These are phyloP conservation scores for Dendronephthya gigantea DNA, from an alignment of 64 coral and sea anemone genomes.

Conservation along the genomic window DNA sequence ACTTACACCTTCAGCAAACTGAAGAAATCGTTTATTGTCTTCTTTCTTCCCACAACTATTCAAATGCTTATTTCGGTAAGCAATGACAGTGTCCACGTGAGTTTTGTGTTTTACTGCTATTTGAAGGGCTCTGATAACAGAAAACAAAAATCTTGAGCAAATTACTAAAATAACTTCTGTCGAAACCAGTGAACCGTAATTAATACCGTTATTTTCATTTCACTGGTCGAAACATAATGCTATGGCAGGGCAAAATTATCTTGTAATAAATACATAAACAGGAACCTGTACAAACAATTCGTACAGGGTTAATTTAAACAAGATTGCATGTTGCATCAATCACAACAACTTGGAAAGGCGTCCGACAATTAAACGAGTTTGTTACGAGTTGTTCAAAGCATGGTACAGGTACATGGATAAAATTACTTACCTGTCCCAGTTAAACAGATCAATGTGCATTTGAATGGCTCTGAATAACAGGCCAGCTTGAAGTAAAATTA, in stretches of 20 bases:
- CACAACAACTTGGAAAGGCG: no score
- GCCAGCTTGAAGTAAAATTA: conserved; percentile 77
- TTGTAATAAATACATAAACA: no score
- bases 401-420: background rate
- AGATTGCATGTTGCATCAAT: no score
- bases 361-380: no score
- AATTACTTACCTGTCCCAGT: conserved; percentile 69
- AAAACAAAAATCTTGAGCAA: background rate
- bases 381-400: no score
- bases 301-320: no score
- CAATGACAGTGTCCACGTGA: conserved; percentile 94
- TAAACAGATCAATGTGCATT: conserved; percentile 92
- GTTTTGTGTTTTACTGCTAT: conserved; percentile 99
- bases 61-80: conserved; percentile 75
- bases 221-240: no score
- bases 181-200: background rate
- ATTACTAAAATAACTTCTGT: background rate
- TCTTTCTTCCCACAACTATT: conserved; percentile 76
- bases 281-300: no score
- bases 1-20: conserved; percentile 94
- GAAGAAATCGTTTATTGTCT: conserved; percentile 69
- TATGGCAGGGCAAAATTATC: no score
- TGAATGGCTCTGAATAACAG: conserved; percentile 88
- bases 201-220: no score
- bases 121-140: conserved; percentile 51